Evolutionary conservation across 2,797 vertebrate genomes (phyloP).

Genomic region (Apogon hyalosoma): DNA sequence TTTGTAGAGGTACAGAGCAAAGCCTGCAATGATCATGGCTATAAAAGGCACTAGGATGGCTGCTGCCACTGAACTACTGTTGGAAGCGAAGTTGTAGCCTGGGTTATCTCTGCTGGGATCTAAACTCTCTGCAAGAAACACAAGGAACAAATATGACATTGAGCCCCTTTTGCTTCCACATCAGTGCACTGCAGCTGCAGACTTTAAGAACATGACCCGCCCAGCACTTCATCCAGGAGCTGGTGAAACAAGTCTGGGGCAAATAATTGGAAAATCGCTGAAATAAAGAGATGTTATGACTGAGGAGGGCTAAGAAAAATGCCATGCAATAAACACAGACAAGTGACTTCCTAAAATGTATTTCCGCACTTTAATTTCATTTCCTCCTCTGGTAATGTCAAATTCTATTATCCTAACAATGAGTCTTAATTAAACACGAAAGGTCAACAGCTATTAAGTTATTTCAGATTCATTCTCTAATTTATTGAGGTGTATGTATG

Average conservation of each 20-base stretch:
- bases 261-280: conserved; percentile 21
- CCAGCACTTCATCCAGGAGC: not conserved
- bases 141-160: conserved; percentile 1
- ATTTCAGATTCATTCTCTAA: conserved; percentile 71
- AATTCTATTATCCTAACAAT: conserved; percentile 75
- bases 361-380: conserved; percentile 42
- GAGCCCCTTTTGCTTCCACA: conserved; percentile 10
- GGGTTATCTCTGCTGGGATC: conserved; percentile 87
- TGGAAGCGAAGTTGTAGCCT: conserved; percentile 94
- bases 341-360: conserved; percentile 43
- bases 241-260: not conserved
- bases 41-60: conserved; percentile 99
- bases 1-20: conserved; percentile 99
- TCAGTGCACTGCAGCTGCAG: not conserved
- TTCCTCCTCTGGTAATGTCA: conserved; percentile 43
- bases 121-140: conserved; percentile 77
- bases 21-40: conserved; percentile 99
- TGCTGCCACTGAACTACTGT: conserved; percentile 98
- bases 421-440: conserved; percentile 80
- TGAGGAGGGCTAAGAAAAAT: conserved; percentile 25
- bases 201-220: conserved; percentile 2
- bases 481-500: conserved; percentile 58
- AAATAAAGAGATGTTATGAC: conserved; percentile 3
- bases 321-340: conserved; percentile 36
- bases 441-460: conserved; percentile 65